Percentiles rank a stretch among this genome's conserved stretches.
phyloP scores from a whole-genome alignment of 1,140 invertebrate species.

The Procambarus virginalis region DNA sequence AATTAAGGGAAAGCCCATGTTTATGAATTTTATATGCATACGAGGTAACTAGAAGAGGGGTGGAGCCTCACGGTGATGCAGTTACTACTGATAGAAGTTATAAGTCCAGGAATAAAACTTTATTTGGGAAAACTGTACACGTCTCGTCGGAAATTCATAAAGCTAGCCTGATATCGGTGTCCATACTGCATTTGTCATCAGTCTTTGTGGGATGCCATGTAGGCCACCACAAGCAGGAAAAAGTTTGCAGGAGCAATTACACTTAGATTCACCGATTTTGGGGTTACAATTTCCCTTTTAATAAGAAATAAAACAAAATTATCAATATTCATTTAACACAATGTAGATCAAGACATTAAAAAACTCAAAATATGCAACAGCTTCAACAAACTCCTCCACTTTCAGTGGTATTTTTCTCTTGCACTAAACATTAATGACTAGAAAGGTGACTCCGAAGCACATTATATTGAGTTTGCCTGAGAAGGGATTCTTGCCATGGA shows the following conservation, averaged over 20 bases:
- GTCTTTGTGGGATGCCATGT: neutral
- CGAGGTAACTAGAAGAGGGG: neutral
- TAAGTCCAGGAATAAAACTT: neutral
- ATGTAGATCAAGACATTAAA: too few relatives aligned
- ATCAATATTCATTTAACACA: too few relatives aligned
- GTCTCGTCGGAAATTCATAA: neutral
- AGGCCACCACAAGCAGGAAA: neutral
- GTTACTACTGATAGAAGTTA: neutral
- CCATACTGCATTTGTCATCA: neutral
- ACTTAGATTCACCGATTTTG: too few relatives aligned
- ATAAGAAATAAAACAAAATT: too few relatives aligned
- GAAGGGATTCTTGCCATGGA: conserved; percentile 13
- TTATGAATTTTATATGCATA: neutral
- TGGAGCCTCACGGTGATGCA: neutral
- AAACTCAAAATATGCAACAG: neutral
- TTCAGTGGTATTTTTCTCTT: neutral
- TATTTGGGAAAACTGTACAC: conserved; percentile 8
- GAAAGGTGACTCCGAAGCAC: conserved; percentile 10
- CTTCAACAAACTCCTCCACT: conserved; percentile 15
- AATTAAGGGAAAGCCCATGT: conserved; percentile 1
- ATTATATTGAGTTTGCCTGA: conserved; percentile 25
- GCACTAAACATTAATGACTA: conserved; percentile 34
- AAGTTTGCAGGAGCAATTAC: neutral
- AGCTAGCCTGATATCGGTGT: neutral
- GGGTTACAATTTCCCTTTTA: too few relatives aligned